Base-by-base conservation (phyloP, 2,113 vertebrate genomes). In the Prunella himalayana region DNA sequence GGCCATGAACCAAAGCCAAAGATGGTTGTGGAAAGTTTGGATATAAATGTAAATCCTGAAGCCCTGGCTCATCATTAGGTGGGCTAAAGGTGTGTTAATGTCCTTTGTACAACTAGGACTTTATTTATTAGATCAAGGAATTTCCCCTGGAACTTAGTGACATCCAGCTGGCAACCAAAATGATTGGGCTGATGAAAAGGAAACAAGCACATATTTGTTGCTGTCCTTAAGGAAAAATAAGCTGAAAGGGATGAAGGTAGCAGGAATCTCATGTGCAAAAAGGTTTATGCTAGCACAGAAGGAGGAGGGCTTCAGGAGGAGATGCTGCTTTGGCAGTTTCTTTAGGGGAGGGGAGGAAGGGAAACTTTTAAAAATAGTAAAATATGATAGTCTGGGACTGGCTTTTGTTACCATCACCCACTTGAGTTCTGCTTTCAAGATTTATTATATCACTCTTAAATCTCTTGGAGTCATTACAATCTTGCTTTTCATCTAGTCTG, bases 401-500 rank as follows among this genome's bases (percentile, higher is more conserved):
- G 71, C 87, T 97, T 95, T 94, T 94, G 95, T 97, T 97, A 96
- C 91, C 68, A 22, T 96, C 95, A 96, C 96, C 94, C 93, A 47
- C 90, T 95, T 91, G 93, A 95, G 92, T 87, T 95, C 92, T 90
- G 90, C 92, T 95, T 92, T 95, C 97, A 95, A 94, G 98, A 98
- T 97, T 97, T 96, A 98, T 85, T 95, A 96, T 72, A 90, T 96
- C 97, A 96, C 96, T 97, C 95, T 97, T 96, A 96, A 96, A 95
- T 91, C 95, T 96, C 93, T 97, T 53, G 44, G 94, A 97, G 97
- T 97, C 97, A 97, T 97, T 97, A 97, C 95, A 94, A 90, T 96
- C 94, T 95, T 97, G 92, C 96, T 97, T 98, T 96, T 98, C 96
- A 96, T 97, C 97, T 97, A 92, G 92, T 61, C 94, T 96, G 94